These are phyloP conservation scores for Crax fasciolata DNA, from an alignment of 2,797 vertebrate genomes.

Conservation along the genomic window DNA sequence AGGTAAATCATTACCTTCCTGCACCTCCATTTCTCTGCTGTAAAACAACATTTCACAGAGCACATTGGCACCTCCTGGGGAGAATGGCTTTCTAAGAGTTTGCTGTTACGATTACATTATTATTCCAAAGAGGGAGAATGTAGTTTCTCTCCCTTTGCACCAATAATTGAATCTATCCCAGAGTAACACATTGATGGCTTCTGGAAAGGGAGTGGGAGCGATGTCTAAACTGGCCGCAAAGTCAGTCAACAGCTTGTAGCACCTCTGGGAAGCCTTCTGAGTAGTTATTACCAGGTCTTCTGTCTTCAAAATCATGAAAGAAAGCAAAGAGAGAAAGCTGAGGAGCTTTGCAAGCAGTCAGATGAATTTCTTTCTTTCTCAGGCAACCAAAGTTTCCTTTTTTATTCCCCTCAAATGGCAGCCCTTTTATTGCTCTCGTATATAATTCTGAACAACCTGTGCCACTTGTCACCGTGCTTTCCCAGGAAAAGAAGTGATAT, in stretches of 20 bases:
- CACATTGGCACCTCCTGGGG: background rate
- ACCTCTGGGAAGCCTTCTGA: background rate
- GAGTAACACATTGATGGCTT: background rate
- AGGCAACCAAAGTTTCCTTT: background rate
- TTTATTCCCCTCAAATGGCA: background rate
- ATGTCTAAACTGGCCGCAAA: slow-evolving; percentile 25
- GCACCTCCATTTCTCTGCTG: background rate
- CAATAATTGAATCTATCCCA: background rate
- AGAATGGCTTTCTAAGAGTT: background rate
- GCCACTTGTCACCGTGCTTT: background rate
- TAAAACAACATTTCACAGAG: background rate
- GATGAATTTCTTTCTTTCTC: background rate
- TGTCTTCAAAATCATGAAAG: background rate
- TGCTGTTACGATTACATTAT: background rate
- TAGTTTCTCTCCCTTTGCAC: background rate
- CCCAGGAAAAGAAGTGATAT: background rate
- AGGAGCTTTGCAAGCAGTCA: background rate
- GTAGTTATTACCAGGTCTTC: background rate
- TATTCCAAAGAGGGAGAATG: background rate
- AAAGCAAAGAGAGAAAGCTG: background rate
- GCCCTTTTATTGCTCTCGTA: background rate
- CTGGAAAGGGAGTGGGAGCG: background rate
- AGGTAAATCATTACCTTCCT: background rate
- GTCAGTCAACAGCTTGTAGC: slow-evolving; percentile 3
- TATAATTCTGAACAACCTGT: background rate